phyloP scores from a whole-genome alignment of 2,888 invertebrate genomes.

The Alloplasta piceator region DNA sequence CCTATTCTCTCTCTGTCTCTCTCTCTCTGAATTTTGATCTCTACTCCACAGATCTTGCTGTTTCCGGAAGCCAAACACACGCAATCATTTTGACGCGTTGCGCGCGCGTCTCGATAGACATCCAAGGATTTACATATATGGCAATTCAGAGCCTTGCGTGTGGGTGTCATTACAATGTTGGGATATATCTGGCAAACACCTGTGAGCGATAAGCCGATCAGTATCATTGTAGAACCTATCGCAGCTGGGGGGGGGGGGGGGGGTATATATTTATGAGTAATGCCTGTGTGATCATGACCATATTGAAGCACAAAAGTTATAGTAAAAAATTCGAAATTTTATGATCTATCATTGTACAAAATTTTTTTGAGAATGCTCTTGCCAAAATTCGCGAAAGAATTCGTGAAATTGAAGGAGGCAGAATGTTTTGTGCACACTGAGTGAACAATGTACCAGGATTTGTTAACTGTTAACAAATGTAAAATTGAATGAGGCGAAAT shows the following conservation, averaged over 20 bases:
- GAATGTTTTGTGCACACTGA: no score
- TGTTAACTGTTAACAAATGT: no score
- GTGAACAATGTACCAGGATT: no score
- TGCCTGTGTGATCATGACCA: neutral
- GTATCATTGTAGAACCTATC: no score
- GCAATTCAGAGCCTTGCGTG: neutral
- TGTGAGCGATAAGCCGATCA: slow-evolving; percentile 11
- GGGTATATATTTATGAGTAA: slow-evolving; percentile 26
- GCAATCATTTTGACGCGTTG: slow-evolving; percentile 20
- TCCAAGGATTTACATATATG: slow-evolving; percentile 40
- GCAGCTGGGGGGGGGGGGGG: neutral
- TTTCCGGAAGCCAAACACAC: slow-evolving; percentile 6
- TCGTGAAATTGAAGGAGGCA: no score
- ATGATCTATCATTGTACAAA: no score
- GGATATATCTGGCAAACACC: slow-evolving; percentile 19
- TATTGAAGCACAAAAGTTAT: neutral
- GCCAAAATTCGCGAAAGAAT: no score
- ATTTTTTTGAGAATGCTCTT: no score
- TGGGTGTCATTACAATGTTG: slow-evolving; percentile 2
- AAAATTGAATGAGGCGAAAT: no score
- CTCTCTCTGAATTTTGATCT: neutral
- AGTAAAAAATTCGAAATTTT: no score
- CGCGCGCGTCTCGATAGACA: slow-evolving; percentile 18
- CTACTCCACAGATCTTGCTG: no score
- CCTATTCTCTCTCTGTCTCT: slow-evolving; percentile 14